Base-by-base conservation (phyloP, 2,888 invertebrate species). In the Plebejus anna region DNA sequence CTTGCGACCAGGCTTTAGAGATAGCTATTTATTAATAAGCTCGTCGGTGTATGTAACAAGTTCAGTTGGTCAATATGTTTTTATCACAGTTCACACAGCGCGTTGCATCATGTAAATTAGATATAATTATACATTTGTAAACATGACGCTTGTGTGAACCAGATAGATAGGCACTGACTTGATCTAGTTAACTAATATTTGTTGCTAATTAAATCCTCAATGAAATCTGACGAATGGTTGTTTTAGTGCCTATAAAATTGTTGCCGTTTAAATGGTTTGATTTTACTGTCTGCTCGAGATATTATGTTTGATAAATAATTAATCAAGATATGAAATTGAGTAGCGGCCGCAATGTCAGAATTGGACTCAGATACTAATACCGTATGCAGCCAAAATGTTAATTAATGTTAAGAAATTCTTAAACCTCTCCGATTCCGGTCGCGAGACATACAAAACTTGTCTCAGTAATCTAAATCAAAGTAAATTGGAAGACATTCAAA, bases 111-210 rank as follows among this genome's bases (percentile, higher is more conserved):
- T 6, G 32, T 36, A 73, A 73, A 73, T 73, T 73, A 73, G 51
- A 73, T 32, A 51, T 73, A 51, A 73, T 73, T 73, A 55, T 55
- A 55, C 73, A 57, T 75, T 75, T 59, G 61, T 61, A 75, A 59
- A 59, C 75, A 75, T 36, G 73, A 32, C 28, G 32, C 28, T n/a
- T 55, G 73, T 73, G 73, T 55, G 73, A 73, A 73, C 32, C 9
- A 16, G 16, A 57, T 11, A 57, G 22, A 22, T 22, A 22, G 22
- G 22, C 22, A 22, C 16, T 32, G 66, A 36, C 32, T 66, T 11
- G 66, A 66, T 66, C 55, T 36, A 75, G 32, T 55, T 57, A 47
- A 28, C 51, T 66, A 66, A 66, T 66, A 16, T n/a, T n/a, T n/a
- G n/a, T 32, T 32, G 1, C 16, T 36, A 36, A 66, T 66, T 66